Conservation (phyloP, 2,113 vertebrate genomes). For the Petroica traversi region DNA sequence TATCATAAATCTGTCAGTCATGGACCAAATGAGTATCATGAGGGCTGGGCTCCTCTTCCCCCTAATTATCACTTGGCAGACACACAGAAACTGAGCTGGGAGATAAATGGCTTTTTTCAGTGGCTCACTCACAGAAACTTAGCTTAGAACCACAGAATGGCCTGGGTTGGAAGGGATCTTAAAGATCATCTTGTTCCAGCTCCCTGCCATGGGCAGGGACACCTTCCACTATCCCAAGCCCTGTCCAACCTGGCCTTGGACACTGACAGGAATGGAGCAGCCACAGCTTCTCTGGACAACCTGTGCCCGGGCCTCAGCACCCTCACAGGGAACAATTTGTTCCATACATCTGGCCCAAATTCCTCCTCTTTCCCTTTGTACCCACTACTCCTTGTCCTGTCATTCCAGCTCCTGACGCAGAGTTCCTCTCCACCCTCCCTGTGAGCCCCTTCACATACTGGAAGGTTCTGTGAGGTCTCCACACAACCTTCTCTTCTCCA, state of each 20-base stretch:
- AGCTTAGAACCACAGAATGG: background rate
- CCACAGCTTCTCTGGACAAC: background rate
- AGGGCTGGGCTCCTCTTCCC: conserved; percentile 1
- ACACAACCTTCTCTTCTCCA: background rate
- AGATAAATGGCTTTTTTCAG: background rate
- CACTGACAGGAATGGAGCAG: background rate
- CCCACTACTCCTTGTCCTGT: background rate
- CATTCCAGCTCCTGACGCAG: background rate
- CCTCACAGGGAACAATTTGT: background rate
- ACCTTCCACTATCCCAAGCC: background rate
- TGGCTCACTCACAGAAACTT: background rate
- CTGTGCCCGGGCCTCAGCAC: background rate
- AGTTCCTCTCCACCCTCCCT: background rate
- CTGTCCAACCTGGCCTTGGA: background rate
- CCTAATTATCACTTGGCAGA: conserved; percentile 7
- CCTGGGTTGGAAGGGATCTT: background rate
- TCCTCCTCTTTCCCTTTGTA: background rate
- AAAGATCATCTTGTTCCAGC: background rate
- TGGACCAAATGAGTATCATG: background rate
- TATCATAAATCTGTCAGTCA: conserved; percentile 61
- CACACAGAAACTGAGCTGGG: background rate
- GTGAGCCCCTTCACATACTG: background rate
- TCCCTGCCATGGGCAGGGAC: background rate
- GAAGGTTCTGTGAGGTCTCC: background rate
- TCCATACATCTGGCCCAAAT: background rate